A percentile compares a stretch with the other conserved stretches of the same genome.
phyloP scores from a whole-genome alignment of 2,888 invertebrate species.

The Sminthurinus aureus region DNA sequence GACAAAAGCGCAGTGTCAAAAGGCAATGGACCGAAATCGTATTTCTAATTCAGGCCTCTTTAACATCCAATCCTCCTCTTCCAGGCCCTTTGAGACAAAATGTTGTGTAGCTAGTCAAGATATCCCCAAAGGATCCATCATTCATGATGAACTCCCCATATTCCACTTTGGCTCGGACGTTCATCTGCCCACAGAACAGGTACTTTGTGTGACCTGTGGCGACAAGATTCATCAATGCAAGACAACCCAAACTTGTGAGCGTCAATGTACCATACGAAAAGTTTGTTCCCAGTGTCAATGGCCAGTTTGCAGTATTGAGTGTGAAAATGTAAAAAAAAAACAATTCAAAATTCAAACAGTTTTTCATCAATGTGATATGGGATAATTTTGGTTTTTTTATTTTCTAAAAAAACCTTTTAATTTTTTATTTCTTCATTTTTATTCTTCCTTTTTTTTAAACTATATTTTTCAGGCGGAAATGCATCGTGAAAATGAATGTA shows the following conservation, averaged over 20 bases:
- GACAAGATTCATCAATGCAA: too few species aligned
- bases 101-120: background rate
- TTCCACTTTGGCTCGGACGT: background rate
- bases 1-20: background rate
- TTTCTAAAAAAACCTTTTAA: too few species aligned
- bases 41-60: too few species aligned
- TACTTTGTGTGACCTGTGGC: background rate
- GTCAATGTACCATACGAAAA: background rate
- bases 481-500: background rate
- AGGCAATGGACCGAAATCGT: too few species aligned
- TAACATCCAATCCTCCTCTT: too few species aligned
- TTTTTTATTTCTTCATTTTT: too few species aligned
- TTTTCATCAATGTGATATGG: too few species aligned
- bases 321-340: conserved; percentile 5
- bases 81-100: background rate
- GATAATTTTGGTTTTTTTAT: too few species aligned
- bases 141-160: background rate
- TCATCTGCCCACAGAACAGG: background rate
- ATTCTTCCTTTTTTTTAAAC: background rate
- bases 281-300: background rate
- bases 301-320: background rate
- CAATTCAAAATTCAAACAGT: too few species aligned
- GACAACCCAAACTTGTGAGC: too few species aligned
- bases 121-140: background rate
- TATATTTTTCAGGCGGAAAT: background rate